Percentiles rank a stretch among this genome's conserved stretches.
Conservation (phyloP, 2,797 vertebrate genomes). For the Hydrolagus colliei region DNA sequence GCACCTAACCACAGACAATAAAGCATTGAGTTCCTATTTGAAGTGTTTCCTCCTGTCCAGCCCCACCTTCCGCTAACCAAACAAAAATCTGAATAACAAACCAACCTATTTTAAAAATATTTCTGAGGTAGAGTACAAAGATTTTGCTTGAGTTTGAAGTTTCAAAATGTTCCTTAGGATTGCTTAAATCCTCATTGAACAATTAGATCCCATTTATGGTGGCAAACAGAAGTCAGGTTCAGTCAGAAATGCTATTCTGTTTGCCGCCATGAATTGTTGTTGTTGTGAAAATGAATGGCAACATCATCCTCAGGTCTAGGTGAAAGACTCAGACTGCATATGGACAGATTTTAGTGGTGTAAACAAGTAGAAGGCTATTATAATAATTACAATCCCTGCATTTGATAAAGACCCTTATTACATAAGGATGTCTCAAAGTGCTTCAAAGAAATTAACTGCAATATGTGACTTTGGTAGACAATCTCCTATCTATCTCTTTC, state of each 20-base stretch:
- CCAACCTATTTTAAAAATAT: not conserved
- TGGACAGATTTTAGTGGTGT: too few relatives aligned
- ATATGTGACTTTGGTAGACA: too few relatives aligned
- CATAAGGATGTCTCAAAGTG: too few relatives aligned
- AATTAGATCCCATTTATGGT: not conserved
- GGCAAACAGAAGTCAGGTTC: not conserved
- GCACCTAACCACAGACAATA: constrained; percentile 2
- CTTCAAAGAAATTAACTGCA: too few relatives aligned
- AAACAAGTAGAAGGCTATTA: too few relatives aligned
- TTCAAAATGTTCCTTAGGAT: not conserved
- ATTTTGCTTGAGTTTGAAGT: not conserved
- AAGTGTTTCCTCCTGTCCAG: not conserved
- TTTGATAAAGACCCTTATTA: too few relatives aligned
- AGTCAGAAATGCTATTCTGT: not conserved
- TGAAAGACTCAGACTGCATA: too few relatives aligned
- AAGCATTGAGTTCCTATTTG: not conserved
- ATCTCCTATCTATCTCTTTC: not conserved
- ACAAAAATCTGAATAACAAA: constrained; percentile 1
- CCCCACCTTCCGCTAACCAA: not conserved
- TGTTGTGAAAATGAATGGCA: too few relatives aligned
- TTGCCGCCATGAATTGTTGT: not conserved
- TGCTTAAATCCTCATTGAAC: not conserved
- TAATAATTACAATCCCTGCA: too few relatives aligned
- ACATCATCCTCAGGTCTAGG: too few relatives aligned
- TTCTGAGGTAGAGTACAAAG: not conserved